Base-by-base conservation (phyloP, 2,113 vertebrate species). In the Danionella cerebrum region DNA sequence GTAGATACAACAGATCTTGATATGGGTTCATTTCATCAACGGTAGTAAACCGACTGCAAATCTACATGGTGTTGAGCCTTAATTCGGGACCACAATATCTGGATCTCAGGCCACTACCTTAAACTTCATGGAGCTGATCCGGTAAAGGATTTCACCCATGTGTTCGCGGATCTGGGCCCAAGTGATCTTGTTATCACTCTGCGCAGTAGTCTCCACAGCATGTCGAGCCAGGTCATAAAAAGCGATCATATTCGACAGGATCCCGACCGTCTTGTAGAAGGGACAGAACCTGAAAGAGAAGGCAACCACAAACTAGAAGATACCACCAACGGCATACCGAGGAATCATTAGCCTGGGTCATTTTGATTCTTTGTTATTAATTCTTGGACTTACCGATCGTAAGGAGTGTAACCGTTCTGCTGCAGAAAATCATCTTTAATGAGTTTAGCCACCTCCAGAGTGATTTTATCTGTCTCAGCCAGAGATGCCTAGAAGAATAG, bases 391-490 rank as follows among this genome's bases (percentile, higher is more conserved):
- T 78, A 95, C 94, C 94, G 91, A 89, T 98, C 96, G 22, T 98
- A 98, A 18, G 95, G 91, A 0, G 94, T 96, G 59, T 98, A 98
- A 70, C 96, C 94, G 55, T 98, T 98, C 84, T 98, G 96, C 74
- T 98, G 96, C 79, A 98, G 85, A 83, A 97, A 98, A 84, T 98
- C 96, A n/a, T 98, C 96, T 83, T 98, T 98, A 74, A 98, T 87
- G 78, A 98, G 89, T 82, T 97, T 98, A 77, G 96, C 96, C 73
- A 98, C 96, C 76, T 98, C 96, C 80, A 98, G 78, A 8, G 96
- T 98, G 75, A 98, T 98, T 87, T 98, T 98, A 84, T 98, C 96
- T 0, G 92, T 92, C 88, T 98, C 96, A 80, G 96, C 96, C 84
- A 98, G 85, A 7, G 96, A 98, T 52, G 93, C 95, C 96, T 98